Evolutionary conservation across 2,888 invertebrate genomes (phyloP), one percentile per base, ranked within the genome.

Genomic region (Lasioglossum calceatum): DNA sequence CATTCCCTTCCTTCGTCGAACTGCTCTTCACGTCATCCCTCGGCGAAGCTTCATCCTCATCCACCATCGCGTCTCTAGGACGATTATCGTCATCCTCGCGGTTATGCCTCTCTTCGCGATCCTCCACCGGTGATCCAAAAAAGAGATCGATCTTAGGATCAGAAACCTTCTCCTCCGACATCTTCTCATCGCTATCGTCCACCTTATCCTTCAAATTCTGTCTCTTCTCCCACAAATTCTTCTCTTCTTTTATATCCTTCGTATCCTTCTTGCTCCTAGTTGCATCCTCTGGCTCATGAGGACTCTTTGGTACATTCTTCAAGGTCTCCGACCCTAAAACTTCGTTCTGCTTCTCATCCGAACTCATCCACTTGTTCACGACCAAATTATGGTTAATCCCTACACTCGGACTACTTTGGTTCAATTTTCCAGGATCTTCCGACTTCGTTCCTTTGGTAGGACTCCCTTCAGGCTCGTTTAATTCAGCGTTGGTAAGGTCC

Each of bases 51-150:
- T 82, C 86, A 7, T 74, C 74, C 10, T 73, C 78, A 7, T 64
- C 44, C 23, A 61, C 14, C 42, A 47, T 61, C 50, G 54, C 74
- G 23, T 79, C 70, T 19, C n/a, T 67, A 14, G 74, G 32, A n/a
- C 61, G n/a, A 27, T 77, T 70, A 23, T 58, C 67, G 19, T 72
- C 54, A 10, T 54, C 50, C 5, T 50, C 19, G 50, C 47, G 27
- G 50, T 75, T 44, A 10, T n/a, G 16, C 10, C 74, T 61, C 16
- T 16, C 19, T 23, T 75, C 75, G 2, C 44, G 16, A 10, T 23
- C 47, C 4, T 54, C 76, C 64, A 79, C 75, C 23, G 50, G 36
- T 1, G 79, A 85, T 7, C 85, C 90, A 23, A 90, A 90, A 2
- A 88, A 44, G 5, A 77, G 70, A 42, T 85, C 80, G 23, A 16